Percentiles rank a stretch among this genome's conserved stretches.
Conservation (phyloP, 2,888 invertebrate species). For the Andrena trimmerana region DNA sequence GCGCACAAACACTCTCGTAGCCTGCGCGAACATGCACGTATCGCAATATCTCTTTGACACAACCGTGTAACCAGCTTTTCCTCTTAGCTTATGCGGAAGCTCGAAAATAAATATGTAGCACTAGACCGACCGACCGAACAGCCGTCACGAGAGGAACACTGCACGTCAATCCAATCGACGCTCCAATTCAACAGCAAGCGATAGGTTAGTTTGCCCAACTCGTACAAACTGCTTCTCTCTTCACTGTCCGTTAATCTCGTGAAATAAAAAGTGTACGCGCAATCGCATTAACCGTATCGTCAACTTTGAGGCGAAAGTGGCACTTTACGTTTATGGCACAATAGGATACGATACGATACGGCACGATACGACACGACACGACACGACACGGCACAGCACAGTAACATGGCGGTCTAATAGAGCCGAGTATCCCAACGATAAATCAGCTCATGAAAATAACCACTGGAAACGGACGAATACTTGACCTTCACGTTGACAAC, state of each 20-base stretch:
- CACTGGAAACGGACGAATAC: not conserved
- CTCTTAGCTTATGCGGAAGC: too few relatives aligned
- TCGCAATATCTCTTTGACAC: not conserved
- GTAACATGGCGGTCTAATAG: constrained; percentile 52
- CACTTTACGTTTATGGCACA: constrained; percentile 21
- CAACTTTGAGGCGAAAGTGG: not conserved
- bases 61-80: not conserved
- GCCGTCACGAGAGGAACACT: constrained; percentile 4
- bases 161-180: constrained; percentile 42
- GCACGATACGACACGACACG: constrained; percentile 16
- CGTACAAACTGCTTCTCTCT: not conserved
- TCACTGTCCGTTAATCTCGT: not conserved
- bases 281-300: not conserved
- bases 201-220: constrained; percentile 11
- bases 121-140: not conserved
- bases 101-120: constrained; percentile 1
- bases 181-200: constrained; percentile 3
- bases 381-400: constrained; percentile 28
- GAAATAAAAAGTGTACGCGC: not conserved
- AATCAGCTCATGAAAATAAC: not conserved
- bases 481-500: not conserved
- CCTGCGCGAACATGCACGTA: not conserved
- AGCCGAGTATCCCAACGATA: constrained; percentile 23
- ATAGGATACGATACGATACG: constrained; percentile 22
- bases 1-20: not conserved